A percentile compares a stretch with the other conserved stretches of the same genome.
These are phyloP conservation scores for Holothuria glaberrima DNA, from an alignment of 35 echinoderm and acorn worm genomes.

Conservation along the genomic window DNA sequence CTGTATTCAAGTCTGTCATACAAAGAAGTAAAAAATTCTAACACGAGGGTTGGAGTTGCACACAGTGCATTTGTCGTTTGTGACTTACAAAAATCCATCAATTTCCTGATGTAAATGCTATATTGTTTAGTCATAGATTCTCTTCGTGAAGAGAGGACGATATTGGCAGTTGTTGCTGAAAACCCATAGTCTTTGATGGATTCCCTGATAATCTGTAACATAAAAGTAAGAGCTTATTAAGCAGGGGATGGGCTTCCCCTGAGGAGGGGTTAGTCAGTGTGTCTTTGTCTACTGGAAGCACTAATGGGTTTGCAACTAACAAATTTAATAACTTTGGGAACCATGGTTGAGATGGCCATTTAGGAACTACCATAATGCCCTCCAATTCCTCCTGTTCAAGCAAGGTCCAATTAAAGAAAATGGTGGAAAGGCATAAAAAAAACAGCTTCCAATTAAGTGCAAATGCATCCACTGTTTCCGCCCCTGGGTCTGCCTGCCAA, in stretches of 20 bases:
- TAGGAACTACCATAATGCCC: constrained; percentile 47
- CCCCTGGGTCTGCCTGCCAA: constrained; percentile 49
- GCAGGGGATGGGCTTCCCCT: constrained; percentile 20
- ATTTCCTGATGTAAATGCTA: constrained; percentile 41
- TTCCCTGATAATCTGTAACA: constrained; percentile 55
- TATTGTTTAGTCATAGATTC: constrained; percentile 54
- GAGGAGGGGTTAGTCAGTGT: not conserved
- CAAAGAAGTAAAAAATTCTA: not conserved
- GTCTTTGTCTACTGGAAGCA: not conserved
- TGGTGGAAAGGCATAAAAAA: constrained; percentile 57
- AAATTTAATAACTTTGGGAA: constrained; percentile 19
- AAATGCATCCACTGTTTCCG: constrained; percentile 31
- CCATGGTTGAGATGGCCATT: constrained; percentile 60
- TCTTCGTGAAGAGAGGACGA: constrained; percentile 57
- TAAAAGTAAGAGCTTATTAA: constrained; percentile 22
- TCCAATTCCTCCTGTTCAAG: constrained; percentile 30
- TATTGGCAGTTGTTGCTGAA: constrained; percentile 34
- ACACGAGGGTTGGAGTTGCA: not conserved
- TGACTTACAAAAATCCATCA: constrained; percentile 43
- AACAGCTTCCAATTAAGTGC: not conserved
- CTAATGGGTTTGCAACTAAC: constrained; percentile 29
- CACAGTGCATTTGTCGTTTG: not conserved
- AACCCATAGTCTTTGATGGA: constrained; percentile 5
- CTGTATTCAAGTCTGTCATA: constrained; percentile 19
- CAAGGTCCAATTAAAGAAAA: constrained; percentile 47